Evolutionary conservation across 2,113 vertebrate genomes (phyloP), one percentile per base, ranked within the genome.

Genomic region (Passer domesticus): DNA sequence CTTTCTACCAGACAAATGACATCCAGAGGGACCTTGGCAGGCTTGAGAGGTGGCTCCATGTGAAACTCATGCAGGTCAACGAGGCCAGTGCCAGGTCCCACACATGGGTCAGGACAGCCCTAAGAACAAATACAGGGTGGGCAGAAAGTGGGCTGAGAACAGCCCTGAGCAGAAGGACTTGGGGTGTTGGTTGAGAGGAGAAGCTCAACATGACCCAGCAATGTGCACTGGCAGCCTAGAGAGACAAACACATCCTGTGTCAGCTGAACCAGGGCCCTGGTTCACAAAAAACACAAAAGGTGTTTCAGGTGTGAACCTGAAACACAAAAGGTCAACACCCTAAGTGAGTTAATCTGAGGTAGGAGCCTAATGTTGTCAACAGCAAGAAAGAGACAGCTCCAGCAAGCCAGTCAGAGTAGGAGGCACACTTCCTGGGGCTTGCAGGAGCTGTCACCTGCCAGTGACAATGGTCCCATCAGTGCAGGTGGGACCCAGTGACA

Each of bases 331-430:
- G 35, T 37, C 35, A 37, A 37, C 35, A 37, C 35, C 18, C 4
- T 21, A 15, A 72, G 18, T 33, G 62, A 62, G 37, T 49, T 13
- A 66, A 8, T 11, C 35, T 60, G 44, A 47, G 73, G 25, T 44
- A 52, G 43, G 52, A 67, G 27, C 21, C 10, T 44, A 2, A 56
- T 19, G 23, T 5, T 39, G 14, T 9, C 68, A 59, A 30, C 35
- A 90, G 27, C 37, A 59, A n/a, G 43, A 43, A 83, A 2, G 22
- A 50, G 35, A n/a, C 31, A 62, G 27, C 15, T 66, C 50, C 62
- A 70, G 35, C 33, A 58, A 77, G 18, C 0, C 2, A 28, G 20
- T 4, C 0, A 0, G 49, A 73, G 15, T 21, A 68, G 62, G 5
- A 75, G 41, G 31, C 30, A 52, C 2, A 0, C 12, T 49, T 14